These are phyloP conservation scores for Sphaerodactylus townsendi DNA, from an alignment of 2,113 vertebrate species.

Conservation along the genomic window DNA sequence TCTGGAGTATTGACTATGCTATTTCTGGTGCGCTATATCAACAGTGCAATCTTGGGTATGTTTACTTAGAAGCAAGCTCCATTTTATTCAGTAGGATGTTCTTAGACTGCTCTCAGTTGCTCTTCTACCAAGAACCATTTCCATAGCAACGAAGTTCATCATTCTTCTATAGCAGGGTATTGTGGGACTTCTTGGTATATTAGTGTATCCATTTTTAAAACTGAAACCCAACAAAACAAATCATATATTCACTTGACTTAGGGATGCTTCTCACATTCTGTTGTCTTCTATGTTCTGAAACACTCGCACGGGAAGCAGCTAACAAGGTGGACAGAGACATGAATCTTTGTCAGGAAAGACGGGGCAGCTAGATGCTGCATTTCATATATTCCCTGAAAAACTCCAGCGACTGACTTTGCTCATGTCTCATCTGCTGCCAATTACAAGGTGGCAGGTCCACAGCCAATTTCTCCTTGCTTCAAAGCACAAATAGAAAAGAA, in stretches of 20 bases:
- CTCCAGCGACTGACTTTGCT: neutral
- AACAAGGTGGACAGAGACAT: neutral
- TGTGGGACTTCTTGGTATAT: neutral
- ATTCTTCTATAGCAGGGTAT: neutral
- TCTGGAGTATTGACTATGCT: neutral
- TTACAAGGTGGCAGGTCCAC: neutral
- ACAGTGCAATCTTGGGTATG: too few species aligned
- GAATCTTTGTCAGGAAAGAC: neutral
- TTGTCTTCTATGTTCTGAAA: neutral
- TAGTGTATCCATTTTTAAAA: slow-evolving; percentile 3
- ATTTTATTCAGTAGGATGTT: neutral
- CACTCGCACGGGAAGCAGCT: too few species aligned
- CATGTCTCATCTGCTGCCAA: neutral
- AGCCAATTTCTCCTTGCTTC: neutral
- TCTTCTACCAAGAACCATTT: slow-evolving; percentile 3
- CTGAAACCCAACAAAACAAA: neutral
- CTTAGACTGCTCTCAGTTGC: neutral
- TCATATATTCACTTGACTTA: neutral
- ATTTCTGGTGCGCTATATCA: neutral
- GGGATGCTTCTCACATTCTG: neutral
- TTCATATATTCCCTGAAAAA: neutral
- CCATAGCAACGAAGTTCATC: slow-evolving; percentile 16
- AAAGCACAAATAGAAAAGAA: neutral
- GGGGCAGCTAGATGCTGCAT: neutral
- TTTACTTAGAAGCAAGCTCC: too few species aligned